Percentiles rank a stretch among this genome's conserved stretches.
Conservation (phyloP, 2,113 vertebrate genomes). For the Pelecanoides urinatrix region DNA sequence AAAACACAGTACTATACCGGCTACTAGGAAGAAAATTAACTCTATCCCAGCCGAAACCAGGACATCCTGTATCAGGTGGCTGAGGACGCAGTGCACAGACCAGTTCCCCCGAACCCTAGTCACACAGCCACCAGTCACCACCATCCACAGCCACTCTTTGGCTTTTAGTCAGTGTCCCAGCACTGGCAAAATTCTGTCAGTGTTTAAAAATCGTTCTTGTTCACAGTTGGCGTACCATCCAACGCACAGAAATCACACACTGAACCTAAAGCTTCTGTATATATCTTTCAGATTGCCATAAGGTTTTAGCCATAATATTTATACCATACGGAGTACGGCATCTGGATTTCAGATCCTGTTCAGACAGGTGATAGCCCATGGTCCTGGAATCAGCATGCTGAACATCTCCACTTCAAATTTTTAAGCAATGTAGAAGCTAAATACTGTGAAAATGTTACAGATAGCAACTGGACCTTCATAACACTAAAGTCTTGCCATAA, state of each 20-base stretch:
- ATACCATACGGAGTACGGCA: rapidly evolving
- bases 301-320: not conserved
- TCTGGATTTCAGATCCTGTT: not conserved
- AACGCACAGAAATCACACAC: not conserved
- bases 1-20: too few species aligned
- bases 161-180: not conserved
- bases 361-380: rapidly evolving
- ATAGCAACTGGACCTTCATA: rapidly evolving
- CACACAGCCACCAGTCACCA: not conserved
- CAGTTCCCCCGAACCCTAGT: too few species aligned
- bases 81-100: not conserved
- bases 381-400: rapidly evolving
- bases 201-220: rapidly evolving
- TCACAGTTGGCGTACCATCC: not conserved
- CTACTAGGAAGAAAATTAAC: too few species aligned
- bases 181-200: too few species aligned
- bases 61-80: not conserved
- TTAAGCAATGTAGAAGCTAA: not conserved
- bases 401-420: not conserved
- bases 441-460: rapidly evolving
- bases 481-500: too few species aligned
- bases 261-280: not conserved
- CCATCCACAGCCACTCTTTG: rapidly evolving
- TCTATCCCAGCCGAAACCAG: too few species aligned
- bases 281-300: rapidly evolving